These are phyloP conservation scores for Crotalus helleri DNA, from an alignment of 2,113 vertebrate species.

Conservation along the genomic window DNA sequence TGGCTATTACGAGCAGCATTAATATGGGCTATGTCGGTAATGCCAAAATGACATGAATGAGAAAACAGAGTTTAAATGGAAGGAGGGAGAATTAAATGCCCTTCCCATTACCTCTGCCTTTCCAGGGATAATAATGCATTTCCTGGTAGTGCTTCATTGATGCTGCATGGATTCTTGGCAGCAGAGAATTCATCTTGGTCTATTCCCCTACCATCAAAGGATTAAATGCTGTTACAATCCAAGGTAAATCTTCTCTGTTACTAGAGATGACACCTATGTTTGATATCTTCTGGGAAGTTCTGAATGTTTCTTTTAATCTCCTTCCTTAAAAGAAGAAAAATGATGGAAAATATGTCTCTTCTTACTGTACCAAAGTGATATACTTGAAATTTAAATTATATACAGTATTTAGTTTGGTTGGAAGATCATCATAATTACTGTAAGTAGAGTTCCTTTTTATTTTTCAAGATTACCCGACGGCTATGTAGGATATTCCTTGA, in stretches of 20 bases:
- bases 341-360: constrained; percentile 46
- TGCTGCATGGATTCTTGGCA: not conserved
- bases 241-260: constrained; percentile 45
- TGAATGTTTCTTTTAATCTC: constrained; percentile 43
- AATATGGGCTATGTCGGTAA: not conserved
- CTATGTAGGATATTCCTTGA: constrained; percentile 62
- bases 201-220: not conserved
- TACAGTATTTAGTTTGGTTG: constrained; percentile 64
- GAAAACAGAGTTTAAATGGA: not conserved
- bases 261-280: constrained; percentile 64
- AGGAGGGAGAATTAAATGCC: not conserved
- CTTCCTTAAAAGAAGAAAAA: constrained; percentile 54
- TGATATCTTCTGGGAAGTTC: constrained; percentile 67
- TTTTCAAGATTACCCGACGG: constrained; percentile 73
- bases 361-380: constrained; percentile 65
- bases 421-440: constrained; percentile 70
- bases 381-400: constrained; percentile 10
- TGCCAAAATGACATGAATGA: not conserved
- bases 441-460: constrained; percentile 64
- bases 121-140: not conserved
- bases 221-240: not conserved
- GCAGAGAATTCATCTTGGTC: not conserved
- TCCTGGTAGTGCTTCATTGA: constrained; percentile 25
- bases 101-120: not conserved
- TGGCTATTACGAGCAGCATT: not conserved